These are phyloP conservation scores for Clostera curtula DNA, from an alignment of 2,888 invertebrate genomes.

Conservation along the genomic window DNA sequence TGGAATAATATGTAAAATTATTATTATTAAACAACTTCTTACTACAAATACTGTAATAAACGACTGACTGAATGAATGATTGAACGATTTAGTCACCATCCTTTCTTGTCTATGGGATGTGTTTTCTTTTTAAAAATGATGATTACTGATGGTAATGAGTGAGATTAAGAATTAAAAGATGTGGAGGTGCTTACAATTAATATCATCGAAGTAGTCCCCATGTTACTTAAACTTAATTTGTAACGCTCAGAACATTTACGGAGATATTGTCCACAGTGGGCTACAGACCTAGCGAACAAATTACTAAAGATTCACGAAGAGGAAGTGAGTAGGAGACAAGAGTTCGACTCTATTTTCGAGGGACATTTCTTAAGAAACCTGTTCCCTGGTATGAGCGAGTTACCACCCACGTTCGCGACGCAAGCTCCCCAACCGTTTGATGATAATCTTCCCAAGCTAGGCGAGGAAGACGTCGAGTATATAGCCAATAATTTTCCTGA, in stretches of 20 bases:
- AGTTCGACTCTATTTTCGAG: slow-evolving; percentile 85
- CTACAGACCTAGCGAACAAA: slow-evolving; percentile 85
- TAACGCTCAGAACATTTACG: neutral
- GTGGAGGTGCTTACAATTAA: too few relatives aligned
- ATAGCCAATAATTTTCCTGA: slow-evolving; percentile 80
- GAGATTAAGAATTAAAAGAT: too few relatives aligned
- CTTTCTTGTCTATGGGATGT: too few relatives aligned
- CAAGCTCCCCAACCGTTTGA: slow-evolving; percentile 87
- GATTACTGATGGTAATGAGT: too few relatives aligned
- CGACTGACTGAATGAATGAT: too few relatives aligned
- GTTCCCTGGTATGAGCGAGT: slow-evolving; percentile 93
- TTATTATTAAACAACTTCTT: too few relatives aligned
- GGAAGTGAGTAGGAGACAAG: slow-evolving; percentile 85
- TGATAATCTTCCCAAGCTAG: slow-evolving; percentile 79
- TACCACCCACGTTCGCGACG: slow-evolving; percentile 88
- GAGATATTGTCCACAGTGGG: slow-evolving; percentile 80
- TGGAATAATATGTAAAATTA: too few relatives aligned
- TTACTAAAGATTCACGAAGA: slow-evolving; percentile 87
- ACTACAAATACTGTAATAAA: too few relatives aligned
- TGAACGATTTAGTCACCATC: too few relatives aligned
- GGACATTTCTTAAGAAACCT: slow-evolving; percentile 89
- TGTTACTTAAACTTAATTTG: neutral
- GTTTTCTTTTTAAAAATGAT: too few relatives aligned
- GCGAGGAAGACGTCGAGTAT: slow-evolving; percentile 75
- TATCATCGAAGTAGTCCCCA: neutral